Percentiles rank a stretch among this genome's conserved stretches.
Evolutionary conservation across 2,113 vertebrate genomes (phyloP).

Genomic region (Mormoops blainvillei): DNA sequence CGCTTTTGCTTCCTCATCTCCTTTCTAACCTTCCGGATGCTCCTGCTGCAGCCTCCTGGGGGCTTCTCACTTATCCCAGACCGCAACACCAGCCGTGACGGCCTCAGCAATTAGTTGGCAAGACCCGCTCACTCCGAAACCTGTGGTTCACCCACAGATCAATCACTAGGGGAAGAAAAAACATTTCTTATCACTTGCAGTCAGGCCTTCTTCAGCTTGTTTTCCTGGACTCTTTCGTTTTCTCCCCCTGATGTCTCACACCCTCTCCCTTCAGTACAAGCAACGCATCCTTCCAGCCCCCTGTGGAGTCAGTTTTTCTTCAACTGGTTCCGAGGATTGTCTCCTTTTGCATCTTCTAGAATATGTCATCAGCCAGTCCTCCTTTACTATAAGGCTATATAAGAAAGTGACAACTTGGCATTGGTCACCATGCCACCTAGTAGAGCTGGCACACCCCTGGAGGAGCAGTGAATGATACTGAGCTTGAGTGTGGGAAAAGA

Average conservation of each 20-base stretch:
- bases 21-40: neutral
- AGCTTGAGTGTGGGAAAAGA: neutral
- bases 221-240: neutral
- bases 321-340: too few relatives aligned
- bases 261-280: neutral
- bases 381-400: neutral
- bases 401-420: neutral
- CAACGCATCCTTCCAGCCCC: neutral
- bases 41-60: neutral
- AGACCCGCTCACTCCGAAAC: neutral
- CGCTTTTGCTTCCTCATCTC: neutral
- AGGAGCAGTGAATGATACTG: neutral
- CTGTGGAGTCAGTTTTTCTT: neutral
- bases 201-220: neutral
- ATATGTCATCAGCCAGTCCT: neutral
- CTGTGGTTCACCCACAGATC: neutral
- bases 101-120: neutral
- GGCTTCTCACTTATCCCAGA: neutral
- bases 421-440: neutral
- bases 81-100: fast-evolving
- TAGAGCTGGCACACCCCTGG: too few relatives aligned
- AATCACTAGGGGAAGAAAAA: neutral
- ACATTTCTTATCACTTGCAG: neutral
- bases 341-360: neutral
- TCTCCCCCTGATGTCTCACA: neutral